Evolutionary conservation across 2,888 invertebrate genomes (phyloP), one percentile per base, ranked within the genome.

Genomic region (Drosophila imparisetae): DNA sequence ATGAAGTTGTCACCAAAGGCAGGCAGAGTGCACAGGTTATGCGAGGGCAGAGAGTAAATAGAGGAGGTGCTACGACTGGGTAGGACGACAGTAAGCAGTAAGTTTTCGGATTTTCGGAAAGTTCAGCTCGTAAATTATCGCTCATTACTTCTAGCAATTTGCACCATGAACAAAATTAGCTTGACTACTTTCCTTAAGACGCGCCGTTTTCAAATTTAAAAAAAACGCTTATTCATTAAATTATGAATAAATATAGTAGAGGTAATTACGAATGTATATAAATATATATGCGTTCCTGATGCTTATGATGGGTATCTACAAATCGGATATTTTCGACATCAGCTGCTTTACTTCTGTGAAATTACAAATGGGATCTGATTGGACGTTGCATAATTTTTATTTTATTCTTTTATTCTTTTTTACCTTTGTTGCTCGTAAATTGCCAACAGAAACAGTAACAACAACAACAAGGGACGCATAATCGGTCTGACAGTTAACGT

Each of bases 401-500:
- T 68, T 53, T 53, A 60, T 73, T 45, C 38, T 42, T 55, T 62
- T 52, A 11, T 32, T 58, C 45, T 62, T 61, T 63, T 60, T 54
- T 69, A 66, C 67, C 65, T 65, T 38, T 55, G 75, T 72, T 61
- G 59, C 71, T 54, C 72, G 82, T 82, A 83, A 88, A 88, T 88
- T 88, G 80, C 69, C 66, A 55, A 53, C 57, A 63, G 48, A n/a
- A 77, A 18, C 75, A 71, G 32, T 29, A 61, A 18, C 40, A 21
- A 18, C 49, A 63, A 45, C 57, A 63, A 24, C 65, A 68, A n/a
- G 29, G 40, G 18, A 8, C 42, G 32, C 36, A 42, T 49, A 50
- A 81, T 71, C 78, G 74, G 57, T 66, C 72, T 86, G 89, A 81
- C 81, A 84, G 75, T 84, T 81, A 78, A 89, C 84, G 81, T 86